Base-by-base conservation (phyloP, 2,888 invertebrate genomes). In the Dascillus cervinus region DNA sequence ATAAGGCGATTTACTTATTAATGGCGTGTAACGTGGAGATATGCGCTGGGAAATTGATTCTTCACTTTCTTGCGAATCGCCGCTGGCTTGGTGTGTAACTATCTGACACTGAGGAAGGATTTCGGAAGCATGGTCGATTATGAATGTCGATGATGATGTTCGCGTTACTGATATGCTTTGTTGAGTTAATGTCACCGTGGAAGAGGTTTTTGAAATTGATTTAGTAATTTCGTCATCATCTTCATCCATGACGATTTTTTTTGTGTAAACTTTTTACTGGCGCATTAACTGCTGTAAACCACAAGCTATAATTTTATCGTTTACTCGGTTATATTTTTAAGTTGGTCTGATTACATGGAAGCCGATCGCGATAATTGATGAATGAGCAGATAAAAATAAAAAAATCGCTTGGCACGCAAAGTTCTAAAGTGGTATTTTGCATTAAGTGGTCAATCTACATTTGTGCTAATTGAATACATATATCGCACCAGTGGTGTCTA, bases 61-160 rank as follows among this genome's bases (percentile, higher is more conserved):
- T 35, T 72, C 71, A 20, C 65, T 64, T 47, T 76, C 75, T 22
- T 71, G 62, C 3, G 75, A 75, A 45, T 76, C 75, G 8, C 73
- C 73, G 32, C 75, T 75, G 2, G 67, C 71, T 50, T 66, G 66
- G 37, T 66, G 66, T 5, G 65, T 66, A 8, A 67, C 56, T 26
- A 67, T 66, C 43, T 66, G 66, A 46, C 65, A 66, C 49, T 62
- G 62, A 5, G 64, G 62, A 30, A 51, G 42, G 3, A 50, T 41
- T 37, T 46, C 47, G 10, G 40, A 25, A 12, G 40, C 40, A 11
- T 46, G 46, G 12, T 40, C 44, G 11, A 46, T 41, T 34, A 40
- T 34, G 20, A 50, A 40, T 23, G 41, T 29, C 6, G 46, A 46
- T n/a, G 55, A 41, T 13, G 52, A 36, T n/a, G 49, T 45, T 20